These are phyloP conservation scores for Empis stercorea DNA, from an alignment of 2,888 invertebrate genomes.

Conservation along the genomic window DNA sequence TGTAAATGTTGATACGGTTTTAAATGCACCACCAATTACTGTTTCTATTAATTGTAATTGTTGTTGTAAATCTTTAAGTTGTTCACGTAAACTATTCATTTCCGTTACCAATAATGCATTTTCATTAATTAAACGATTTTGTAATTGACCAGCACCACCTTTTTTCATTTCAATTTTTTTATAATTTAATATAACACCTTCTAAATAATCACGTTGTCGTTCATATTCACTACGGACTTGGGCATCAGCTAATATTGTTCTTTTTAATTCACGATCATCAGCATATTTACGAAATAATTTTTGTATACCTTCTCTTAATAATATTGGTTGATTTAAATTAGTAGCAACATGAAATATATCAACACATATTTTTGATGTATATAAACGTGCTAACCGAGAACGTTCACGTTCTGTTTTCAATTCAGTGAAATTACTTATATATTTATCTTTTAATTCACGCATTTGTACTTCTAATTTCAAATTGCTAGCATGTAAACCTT, in stretches of 20 bases:
- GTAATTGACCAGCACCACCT: background rate
- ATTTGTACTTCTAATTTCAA: constrained; percentile 55
- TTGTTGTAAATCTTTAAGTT: constrained; percentile 51
- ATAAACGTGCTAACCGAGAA: constrained; percentile 46
- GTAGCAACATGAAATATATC: constrained; percentile 71
- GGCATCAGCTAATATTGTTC: constrained; percentile 52
- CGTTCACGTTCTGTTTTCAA: constrained; percentile 50
- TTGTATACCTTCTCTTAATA: constrained; percentile 26
- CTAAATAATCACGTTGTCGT: constrained; percentile 71
- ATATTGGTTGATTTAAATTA: constrained; percentile 57
- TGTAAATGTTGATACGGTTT: constrained; percentile 44
- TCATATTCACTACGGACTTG: constrained; percentile 62
- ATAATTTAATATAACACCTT: constrained; percentile 32
- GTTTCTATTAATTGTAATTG: constrained; percentile 59
- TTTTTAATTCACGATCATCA: constrained; percentile 53
- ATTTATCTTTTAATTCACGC: constrained; percentile 63
- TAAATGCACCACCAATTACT: constrained; percentile 46
- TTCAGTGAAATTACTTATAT: constrained; percentile 57
- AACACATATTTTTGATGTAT: constrained; percentile 61
- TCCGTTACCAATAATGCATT: constrained; percentile 60
- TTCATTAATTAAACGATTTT: constrained; percentile 50
- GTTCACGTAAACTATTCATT: constrained; percentile 56
- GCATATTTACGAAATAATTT: constrained; percentile 45
- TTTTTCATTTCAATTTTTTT: constrained; percentile 11
- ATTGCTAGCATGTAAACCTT: constrained; percentile 63